Evolutionary conservation across 23 tunicate species (phyloP).

Genomic region (Aplidium turbinatum): DNA sequence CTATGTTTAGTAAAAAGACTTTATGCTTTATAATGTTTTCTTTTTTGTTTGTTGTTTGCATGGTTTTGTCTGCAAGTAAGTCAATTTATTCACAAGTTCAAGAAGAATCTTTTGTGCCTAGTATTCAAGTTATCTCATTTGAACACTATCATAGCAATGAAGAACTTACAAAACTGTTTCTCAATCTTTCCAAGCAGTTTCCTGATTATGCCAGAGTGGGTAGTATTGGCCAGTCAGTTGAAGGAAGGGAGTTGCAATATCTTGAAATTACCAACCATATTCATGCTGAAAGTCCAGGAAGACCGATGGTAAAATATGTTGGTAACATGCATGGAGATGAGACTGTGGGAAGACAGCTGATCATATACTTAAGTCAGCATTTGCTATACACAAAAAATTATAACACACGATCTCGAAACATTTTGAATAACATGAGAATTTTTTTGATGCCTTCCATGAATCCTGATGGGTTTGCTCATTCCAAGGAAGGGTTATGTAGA

Average conservation of each 20-base stretch:
- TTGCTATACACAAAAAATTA: slow-evolving; percentile 40
- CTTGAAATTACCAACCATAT: slow-evolving; percentile 67
- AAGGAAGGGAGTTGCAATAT: slow-evolving; percentile 49
- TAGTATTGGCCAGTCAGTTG: slow-evolving; percentile 73
- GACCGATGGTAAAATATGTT: slow-evolving; percentile 77
- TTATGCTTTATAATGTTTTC: too few species aligned
- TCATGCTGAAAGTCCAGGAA: slow-evolving; percentile 14
- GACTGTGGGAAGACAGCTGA: slow-evolving; percentile 68
- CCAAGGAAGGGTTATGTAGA: slow-evolving; percentile 65
- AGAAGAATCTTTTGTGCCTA: too few species aligned
- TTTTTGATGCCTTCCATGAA: slow-evolving; percentile 84
- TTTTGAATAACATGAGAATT: slow-evolving; percentile 40
- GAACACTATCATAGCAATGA: slow-evolving; percentile 61
- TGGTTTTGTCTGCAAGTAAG: too few species aligned
- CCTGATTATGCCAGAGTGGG: slow-evolving; percentile 66
- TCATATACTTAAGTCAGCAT: slow-evolving; percentile 68
- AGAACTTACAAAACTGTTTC: slow-evolving; percentile 27
- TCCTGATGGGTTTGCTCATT: slow-evolving; percentile 90
- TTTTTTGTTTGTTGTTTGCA: too few species aligned
- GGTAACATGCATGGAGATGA: slow-evolving; percentile 99
- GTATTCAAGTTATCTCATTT: too few species aligned
- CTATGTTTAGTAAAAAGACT: too few species aligned
- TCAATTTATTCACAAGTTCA: too few species aligned
- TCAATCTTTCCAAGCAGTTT: slow-evolving; percentile 33
- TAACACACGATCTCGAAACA: slow-evolving; percentile 26